Conservation (phyloP, 2,888 invertebrate species). For the Coleophora flavipennella region DNA sequence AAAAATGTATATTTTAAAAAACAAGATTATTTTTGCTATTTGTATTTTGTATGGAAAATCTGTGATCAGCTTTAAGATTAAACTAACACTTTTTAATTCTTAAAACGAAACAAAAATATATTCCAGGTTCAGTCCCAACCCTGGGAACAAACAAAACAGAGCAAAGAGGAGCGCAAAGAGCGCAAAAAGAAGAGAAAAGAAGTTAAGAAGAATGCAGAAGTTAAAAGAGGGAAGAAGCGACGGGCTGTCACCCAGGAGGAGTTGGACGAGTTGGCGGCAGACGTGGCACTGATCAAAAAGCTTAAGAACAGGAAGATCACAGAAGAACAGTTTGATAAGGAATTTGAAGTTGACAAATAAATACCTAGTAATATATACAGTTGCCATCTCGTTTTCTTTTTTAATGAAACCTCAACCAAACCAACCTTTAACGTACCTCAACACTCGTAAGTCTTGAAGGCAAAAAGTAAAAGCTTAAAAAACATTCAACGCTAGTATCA, state of each 20-base stretch:
- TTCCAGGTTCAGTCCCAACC: conserved; percentile 74
- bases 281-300: conserved; percentile 88
- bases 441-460: no score
- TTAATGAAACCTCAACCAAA: not conserved
- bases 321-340: conserved; percentile 76
- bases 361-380: not conserved
- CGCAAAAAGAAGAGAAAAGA: conserved; percentile 76
- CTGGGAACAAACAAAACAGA: conserved; percentile 84
- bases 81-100: no score
- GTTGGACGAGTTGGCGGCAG: conserved; percentile 82
- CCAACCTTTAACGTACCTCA: no score
- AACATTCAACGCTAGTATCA: no score
- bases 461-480: no score
- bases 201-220: conserved; percentile 63
- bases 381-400: not conserved
- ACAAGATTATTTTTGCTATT: no score
- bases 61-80: no score
- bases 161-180: conserved; percentile 76
- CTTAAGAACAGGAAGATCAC: conserved; percentile 86
- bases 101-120: no score
- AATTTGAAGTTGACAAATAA: conserved; percentile 66
- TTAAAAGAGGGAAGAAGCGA: conserved; percentile 48
- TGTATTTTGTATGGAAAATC: no score
- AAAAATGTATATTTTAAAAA: no score
- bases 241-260: conserved; percentile 78